Base-by-base conservation (phyloP, 2,797 vertebrate genomes). In the Tamandua tetradactyla region DNA sequence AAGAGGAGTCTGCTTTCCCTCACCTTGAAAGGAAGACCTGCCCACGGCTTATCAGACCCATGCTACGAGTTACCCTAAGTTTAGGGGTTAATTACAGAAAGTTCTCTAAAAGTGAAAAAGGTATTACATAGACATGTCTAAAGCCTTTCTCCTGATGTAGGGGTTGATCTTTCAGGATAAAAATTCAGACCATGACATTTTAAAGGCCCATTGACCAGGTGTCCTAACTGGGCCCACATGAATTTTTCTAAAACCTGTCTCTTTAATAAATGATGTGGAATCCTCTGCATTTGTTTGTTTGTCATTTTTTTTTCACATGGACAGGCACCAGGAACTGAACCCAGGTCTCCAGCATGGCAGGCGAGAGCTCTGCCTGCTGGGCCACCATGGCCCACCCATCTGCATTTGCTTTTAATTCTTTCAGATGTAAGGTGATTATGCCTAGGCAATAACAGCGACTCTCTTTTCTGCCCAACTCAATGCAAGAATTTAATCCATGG, bases 231-330 rank as follows among this genome's bases (percentile, higher is more conserved):
- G 20, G 13, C 20, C 55, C 42, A 20, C 12, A 74, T 76, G 37
- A 44, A 68, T 61, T 82, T 85, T 91, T 84, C 61, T 84, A 87
- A 62, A 57, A 59, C 40, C 62, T 64, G 35, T 72, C 68, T 94
- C 68, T 86, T 40, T 55, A 89, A 69, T 47, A 57, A 25, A 55
- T 35, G 47, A 57, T 32, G 57, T 10, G 27, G 15, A 66, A 57
- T 92, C 87, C 69, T 14, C 0, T 20, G 23, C n/a, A n/a, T n/a
- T n/a, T n/a, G n/a, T n/a, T n/a, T n/a, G n/a, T n/a, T n/a, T n/a
- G n/a, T n/a, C n/a, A n/a, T n/a, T n/a, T n/a, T n/a, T n/a, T n/a
- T n/a, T n/a, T n/a, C n/a, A n/a, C n/a, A n/a, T n/a, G n/a, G n/a
- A n/a, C n/a, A n/a, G n/a, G n/a, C n/a, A n/a, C n/a, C n/a, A n/a